Base-by-base conservation (phyloP, 2,113 vertebrate species). In the Malaclemys terrapin region DNA sequence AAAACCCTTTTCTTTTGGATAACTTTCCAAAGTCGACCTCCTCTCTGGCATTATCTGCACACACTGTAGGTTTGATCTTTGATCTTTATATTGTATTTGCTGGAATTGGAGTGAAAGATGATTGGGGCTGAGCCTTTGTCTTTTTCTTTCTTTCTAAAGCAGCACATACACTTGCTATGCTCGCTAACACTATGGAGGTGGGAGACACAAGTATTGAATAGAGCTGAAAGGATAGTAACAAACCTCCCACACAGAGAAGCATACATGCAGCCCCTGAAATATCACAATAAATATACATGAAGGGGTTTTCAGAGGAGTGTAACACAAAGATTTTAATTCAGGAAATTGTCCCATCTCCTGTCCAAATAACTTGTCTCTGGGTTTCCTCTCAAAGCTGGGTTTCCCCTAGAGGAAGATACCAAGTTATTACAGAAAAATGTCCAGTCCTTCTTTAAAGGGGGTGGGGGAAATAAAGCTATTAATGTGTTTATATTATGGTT, bases 91-190 rank as follows among this genome's bases (percentile, higher is more conserved):
- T 22, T 80, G 81, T 8, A 20, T 4, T 27, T 3, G 38, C 14
- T 4, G 50, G 81, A 91, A 82, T 7, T n/a, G 75, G 54, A 6
- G 5, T 1, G 1, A 81, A 84, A 84, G 27, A 84, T 45, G 31
- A 29, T 88, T n/a, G 81, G 62, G 29, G 89, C 80, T 88, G 52
- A 85, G 7, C 47, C 35, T 85, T 69, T 50, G 24, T 59, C 45
- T 91, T 12, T 78, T 54, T 25, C 82, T 92, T 65, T 38, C 1
- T 1, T 24, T 75, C 16, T 79, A 35, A 85, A 65, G 38, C 80
- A 82, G 84, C n/a, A 85, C 56, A 80, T 13, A 59, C 54, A 84
- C 76, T 9, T 91, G 29, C 65, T 87, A 4, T 82, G 65, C 76
- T 88, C 47, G 47, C 82, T 56, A 83, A 56, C 56, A 80, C 65